Conservation (phyloP, 2,113 vertebrate genomes). For the Scomber colias region DNA sequence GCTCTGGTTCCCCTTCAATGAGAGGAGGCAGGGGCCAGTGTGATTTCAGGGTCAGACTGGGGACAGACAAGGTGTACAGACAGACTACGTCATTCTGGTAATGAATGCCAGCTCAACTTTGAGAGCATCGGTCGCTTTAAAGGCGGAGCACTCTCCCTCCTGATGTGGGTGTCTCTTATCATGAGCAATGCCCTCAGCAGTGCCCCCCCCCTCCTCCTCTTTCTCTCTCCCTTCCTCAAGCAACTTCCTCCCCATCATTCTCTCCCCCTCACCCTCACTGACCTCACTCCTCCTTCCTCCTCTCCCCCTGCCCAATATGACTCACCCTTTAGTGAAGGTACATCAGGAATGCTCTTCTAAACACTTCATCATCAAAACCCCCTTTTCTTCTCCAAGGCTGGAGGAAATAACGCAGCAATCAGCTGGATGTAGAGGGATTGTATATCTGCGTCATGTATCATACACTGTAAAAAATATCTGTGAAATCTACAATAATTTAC, state of each 20-base stretch:
- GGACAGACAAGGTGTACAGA: constrained; percentile 77
- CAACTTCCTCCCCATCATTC: constrained; percentile 66
- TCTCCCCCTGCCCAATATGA: constrained; percentile 29
- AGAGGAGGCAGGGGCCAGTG: constrained; percentile 44
- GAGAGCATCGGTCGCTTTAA: constrained; percentile 60
- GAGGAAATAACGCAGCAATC: constrained; percentile 7
- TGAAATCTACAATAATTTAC: no score
- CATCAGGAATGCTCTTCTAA: constrained; percentile 61
- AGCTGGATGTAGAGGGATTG: constrained; percentile 31
- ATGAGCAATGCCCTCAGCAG: constrained; percentile 50
- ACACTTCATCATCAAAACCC: constrained; percentile 62
- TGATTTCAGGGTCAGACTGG: constrained; percentile 66
- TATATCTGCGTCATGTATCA: constrained; percentile 59
- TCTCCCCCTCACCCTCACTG: constrained; percentile 52
- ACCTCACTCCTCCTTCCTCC: constrained; percentile 35
- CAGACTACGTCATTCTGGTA: constrained; percentile 70
- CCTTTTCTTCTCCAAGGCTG: constrained; percentile 39
- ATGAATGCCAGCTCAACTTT: constrained; percentile 77
- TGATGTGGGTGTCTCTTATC: constrained; percentile 61
- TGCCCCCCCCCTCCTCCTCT: constrained; percentile 11
- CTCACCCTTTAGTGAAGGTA: constrained; percentile 64
- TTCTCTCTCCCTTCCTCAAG: constrained; percentile 31
- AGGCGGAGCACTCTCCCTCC: constrained; percentile 67
- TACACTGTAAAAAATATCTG: neutral
- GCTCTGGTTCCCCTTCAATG: constrained; percentile 33